These are phyloP conservation scores for Oceanites oceanicus DNA, from an alignment of 2,113 vertebrate species.

Conservation along the genomic window DNA sequence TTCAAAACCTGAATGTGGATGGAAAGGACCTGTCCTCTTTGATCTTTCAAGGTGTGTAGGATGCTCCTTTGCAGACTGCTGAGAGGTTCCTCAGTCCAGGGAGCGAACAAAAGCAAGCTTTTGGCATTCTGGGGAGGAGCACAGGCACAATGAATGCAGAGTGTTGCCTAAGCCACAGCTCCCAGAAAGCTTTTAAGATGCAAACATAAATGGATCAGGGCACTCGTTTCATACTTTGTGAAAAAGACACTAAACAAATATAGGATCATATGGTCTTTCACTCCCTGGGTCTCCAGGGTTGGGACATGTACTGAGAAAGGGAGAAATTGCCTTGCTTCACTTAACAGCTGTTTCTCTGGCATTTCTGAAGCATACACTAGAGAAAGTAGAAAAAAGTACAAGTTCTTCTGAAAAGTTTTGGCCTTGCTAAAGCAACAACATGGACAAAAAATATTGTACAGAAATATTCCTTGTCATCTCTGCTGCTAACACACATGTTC, in stretches of 20 bases:
- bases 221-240: background rate
- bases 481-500: background rate
- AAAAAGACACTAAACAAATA: background rate
- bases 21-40: background rate
- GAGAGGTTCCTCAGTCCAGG: background rate
- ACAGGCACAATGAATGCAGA: background rate
- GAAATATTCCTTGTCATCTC: background rate
- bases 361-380: background rate
- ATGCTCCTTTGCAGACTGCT: background rate
- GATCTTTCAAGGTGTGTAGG: background rate
- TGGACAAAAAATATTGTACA: background rate
- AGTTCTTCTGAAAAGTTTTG: background rate
- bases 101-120: background rate
- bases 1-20: background rate
- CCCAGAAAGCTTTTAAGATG: background rate
- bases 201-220: background rate
- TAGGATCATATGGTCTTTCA: background rate
- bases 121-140: background rate
- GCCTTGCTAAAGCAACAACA: background rate
- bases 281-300: background rate
- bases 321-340: background rate
- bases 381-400: background rate
- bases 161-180: rapidly evolving
- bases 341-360: background rate
- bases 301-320: background rate